Percentiles rank a stretch among this genome's conserved stretches.
Evolutionary conservation across 2,797 vertebrate genomes (phyloP).

Genomic region (Pseudochirops cupreus): DNA sequence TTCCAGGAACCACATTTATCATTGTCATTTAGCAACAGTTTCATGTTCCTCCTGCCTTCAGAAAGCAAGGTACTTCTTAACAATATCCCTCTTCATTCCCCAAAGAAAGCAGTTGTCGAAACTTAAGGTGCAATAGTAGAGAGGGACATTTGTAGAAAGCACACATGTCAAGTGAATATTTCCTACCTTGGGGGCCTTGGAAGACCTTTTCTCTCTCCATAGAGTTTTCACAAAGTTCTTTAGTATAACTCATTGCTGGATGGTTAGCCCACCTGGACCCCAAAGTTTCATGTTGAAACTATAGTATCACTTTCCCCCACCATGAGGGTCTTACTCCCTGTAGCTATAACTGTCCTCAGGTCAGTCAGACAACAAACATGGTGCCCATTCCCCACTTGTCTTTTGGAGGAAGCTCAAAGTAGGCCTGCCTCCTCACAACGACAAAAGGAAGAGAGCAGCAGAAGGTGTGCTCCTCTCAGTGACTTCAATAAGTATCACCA

Average conservation of each 20-base stretch:
- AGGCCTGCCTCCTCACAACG: not conserved
- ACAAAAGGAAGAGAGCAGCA: not conserved
- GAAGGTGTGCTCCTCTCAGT: not conserved
- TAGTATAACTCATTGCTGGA: too few species aligned
- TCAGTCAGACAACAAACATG: not conserved
- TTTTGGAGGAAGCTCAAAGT: not conserved
- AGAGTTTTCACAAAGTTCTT: not conserved
- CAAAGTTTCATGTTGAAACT: not conserved
- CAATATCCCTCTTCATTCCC: not conserved
- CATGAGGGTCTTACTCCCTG: not conserved
- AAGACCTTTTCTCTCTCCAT: not conserved
- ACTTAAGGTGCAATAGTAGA: not conserved
- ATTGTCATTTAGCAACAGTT: not conserved
- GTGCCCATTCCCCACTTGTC: not conserved
- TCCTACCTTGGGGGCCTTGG: not conserved
- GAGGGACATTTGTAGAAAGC: not conserved
- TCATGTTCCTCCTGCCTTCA: not conserved
- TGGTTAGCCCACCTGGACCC: not conserved
- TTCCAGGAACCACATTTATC: not conserved
- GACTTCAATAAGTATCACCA: not conserved
- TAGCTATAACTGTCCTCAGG: not conserved
- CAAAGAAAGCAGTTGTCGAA: not conserved
- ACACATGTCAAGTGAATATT: not conserved
- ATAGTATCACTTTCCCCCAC: not conserved
- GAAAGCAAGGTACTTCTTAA: not conserved